Base-by-base conservation (phyloP, 2,113 vertebrate species). In the Pontoporia blainvillei region DNA sequence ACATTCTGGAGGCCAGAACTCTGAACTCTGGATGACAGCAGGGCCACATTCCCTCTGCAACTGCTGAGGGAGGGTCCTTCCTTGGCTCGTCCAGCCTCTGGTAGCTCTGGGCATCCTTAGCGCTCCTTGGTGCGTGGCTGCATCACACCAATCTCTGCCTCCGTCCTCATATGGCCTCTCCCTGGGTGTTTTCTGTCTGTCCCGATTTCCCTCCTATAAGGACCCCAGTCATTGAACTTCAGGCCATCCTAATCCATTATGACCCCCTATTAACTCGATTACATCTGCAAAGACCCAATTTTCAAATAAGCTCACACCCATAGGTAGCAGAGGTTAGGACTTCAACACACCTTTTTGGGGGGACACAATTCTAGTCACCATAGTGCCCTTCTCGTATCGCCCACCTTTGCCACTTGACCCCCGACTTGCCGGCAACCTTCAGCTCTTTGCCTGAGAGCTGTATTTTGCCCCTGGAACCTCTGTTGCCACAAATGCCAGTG, bases 1-100 rank as follows among this genome's bases (percentile, higher is more conserved):
- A 49, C 9, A 15, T 21, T 41, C 71, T 52, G 81, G 31, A 41
- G 13, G 41, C 52, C 61, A 14, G 81, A 39, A 20, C 29, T 29
- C 69, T 54, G 39, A 18, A 44, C 12, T 46, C 25, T 4, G 31
- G 61, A 31, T 13, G 59, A 9, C n/a, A 1, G 41, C 49, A 23
- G 23, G 46, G 15, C 7, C 23, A 1, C 0, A 1, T 3, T 67
- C 6, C 31, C 72, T 29, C 75, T 5, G 36, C 52, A 44, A 8
- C 20, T 41, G 34, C 54, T 18, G 46, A 5, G 21, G 34, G 34
- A 64, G 73, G 49, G 2, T 8, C 39, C 72, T 54, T 25, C n/a
- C 72, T 49, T 15, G 64, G 67, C 10, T 25, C 44, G 11, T 12
- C 31, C n/a, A 21, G 62, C 49, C 34, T 1, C 41, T 8, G 81